These are phyloP conservation scores for Perdita meconis DNA, from an alignment of 2,888 invertebrate species.

Conservation along the genomic window DNA sequence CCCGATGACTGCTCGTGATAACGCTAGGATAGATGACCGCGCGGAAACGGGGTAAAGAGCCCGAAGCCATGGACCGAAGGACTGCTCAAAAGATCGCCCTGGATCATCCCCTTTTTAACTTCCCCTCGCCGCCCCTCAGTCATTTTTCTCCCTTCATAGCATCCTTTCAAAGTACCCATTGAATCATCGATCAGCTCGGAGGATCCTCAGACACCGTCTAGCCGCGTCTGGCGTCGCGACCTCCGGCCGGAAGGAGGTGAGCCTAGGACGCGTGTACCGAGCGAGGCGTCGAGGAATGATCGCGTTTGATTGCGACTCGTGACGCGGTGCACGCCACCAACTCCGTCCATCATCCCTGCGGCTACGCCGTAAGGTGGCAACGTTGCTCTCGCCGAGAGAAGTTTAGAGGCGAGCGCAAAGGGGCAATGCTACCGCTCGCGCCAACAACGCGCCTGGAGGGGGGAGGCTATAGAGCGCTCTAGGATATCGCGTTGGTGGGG, in stretches of 20 bases:
- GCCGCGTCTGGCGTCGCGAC: background rate
- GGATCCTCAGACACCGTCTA: constrained; percentile 14
- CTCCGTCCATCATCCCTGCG: constrained; percentile 61
- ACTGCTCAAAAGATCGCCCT: background rate
- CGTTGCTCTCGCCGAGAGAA: constrained; percentile 53
- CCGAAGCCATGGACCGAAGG: background rate
- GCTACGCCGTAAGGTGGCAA: constrained; percentile 68
- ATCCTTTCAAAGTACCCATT: background rate
- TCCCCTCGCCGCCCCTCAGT: too few species aligned
- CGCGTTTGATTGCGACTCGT: constrained; percentile 2
- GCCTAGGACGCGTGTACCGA: constrained; percentile 3
- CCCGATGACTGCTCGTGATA: background rate
- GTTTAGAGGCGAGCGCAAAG: constrained; percentile 50
- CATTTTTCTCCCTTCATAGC: too few species aligned
- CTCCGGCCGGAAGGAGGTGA: constrained; percentile 34
- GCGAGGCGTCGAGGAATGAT: constrained; percentile 9
- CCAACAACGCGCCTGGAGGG: constrained; percentile 45
- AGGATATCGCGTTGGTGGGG: constrained; percentile 47
- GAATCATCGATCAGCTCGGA: constrained; percentile 1
- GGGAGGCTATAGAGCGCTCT: constrained; percentile 47
- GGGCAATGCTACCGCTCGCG: constrained; percentile 66
- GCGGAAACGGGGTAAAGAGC: background rate
- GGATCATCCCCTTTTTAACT: too few species aligned
- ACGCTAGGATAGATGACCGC: background rate
- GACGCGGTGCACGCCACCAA: constrained; percentile 11